These are phyloP conservation scores for Enhydra lutris DNA, from an alignment of 2,113 vertebrate species.

Conservation along the genomic window DNA sequence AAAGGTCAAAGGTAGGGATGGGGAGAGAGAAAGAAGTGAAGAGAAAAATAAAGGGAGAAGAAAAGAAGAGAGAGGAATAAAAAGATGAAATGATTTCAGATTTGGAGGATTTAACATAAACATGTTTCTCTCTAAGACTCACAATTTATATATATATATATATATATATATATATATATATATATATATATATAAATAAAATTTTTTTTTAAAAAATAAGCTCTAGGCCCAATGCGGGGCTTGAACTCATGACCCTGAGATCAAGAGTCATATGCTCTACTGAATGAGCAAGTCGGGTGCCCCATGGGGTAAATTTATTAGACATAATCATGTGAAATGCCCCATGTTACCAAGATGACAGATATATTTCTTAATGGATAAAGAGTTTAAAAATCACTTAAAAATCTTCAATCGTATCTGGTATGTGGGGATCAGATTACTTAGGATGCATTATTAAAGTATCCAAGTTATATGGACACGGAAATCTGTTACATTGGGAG, in stretches of 20 bases:
- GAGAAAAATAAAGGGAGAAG: not conserved
- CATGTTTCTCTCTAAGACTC: not conserved
- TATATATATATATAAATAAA: too few species aligned
- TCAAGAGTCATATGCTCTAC: not conserved
- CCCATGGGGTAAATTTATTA: not conserved
- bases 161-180: too few species aligned
- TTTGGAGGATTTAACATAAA: not conserved
- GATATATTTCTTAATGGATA: not conserved
- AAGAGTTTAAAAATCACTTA: not conserved
- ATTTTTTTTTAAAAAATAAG: not conserved
- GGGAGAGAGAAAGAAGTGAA: not conserved
- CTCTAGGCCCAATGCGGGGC: not conserved
- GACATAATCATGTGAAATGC: not conserved
- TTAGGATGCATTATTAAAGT: slow-evolving; percentile 10
- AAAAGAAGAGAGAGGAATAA: not conserved
- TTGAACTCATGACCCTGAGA: not conserved
- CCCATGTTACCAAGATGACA: not conserved
- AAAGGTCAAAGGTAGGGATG: not conserved
- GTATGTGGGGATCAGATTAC: not conserved
- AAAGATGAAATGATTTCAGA: not conserved
- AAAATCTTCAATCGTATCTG: not conserved
- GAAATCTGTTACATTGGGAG: slow-evolving; percentile 4
- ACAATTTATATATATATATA: not conserved
- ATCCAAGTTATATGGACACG: not conserved
- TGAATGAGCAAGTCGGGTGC: not conserved